phyloP scores from a whole-genome alignment of 2,797 vertebrate genomes.

The Acrossocheilus fasciatus region DNA sequence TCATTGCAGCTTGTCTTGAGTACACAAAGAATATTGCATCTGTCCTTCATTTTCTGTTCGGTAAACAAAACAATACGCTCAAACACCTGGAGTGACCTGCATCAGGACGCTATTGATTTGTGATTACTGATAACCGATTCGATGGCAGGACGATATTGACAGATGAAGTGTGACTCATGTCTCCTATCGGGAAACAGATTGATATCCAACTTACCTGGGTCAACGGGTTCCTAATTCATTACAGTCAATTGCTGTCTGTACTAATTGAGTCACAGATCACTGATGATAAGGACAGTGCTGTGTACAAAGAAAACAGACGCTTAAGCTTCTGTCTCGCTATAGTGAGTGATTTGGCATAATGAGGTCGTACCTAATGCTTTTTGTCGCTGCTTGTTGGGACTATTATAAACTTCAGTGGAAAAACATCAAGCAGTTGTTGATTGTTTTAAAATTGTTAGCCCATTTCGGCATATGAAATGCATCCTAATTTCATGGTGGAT shows the following conservation, averaged over 20 bases:
- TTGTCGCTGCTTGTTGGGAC: conserved; percentile 19
- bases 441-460: conserved; percentile 12
- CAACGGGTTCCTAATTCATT: conserved; percentile 67
- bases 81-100: conserved; percentile 23
- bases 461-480: neutral
- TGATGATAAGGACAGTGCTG: conserved; percentile 60
- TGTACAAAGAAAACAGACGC: conserved; percentile 55
- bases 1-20: neutral
- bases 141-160: conserved; percentile 35
- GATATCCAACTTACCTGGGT: conserved; percentile 54
- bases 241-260: conserved; percentile 64
- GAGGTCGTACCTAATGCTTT: conserved; percentile 37
- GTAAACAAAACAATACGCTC: conserved; percentile 7
- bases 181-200: conserved; percentile 40
- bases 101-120: conserved; percentile 19
- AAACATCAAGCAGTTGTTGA: conserved; percentile 21
- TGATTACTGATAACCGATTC: conserved; percentile 37
- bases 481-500: neutral
- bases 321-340: conserved; percentile 42
- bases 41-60: neutral
- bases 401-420: conserved; percentile 33
- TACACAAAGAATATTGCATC: neutral
- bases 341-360: conserved; percentile 53
- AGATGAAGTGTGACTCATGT: conserved; percentile 20
- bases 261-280: conserved; percentile 68